phyloP scores from a whole-genome alignment of 2,113 vertebrate species.

The Lanius ludovicianus region DNA sequence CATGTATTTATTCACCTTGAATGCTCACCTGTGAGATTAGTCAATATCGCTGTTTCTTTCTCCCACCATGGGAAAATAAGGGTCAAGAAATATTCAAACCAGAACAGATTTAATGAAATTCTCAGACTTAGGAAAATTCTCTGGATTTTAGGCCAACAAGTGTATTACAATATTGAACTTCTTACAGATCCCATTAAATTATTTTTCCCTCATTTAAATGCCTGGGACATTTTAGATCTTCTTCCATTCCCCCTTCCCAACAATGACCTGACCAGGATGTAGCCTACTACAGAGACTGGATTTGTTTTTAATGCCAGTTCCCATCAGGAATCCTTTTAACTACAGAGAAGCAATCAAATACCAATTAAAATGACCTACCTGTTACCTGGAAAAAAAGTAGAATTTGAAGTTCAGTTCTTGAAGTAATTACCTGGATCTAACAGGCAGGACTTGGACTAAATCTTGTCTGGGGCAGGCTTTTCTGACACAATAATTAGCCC shows the following conservation, averaged over 20 bases:
- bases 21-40: neutral
- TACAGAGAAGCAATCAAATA: neutral
- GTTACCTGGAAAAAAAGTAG: neutral
- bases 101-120: neutral
- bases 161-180: neutral
- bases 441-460: neutral
- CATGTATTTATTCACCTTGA: neutral
- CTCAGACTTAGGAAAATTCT: neutral
- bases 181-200: neutral
- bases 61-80: neutral
- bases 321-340: neutral
- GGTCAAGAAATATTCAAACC: neutral
- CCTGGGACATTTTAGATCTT: neutral
- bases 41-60: neutral
- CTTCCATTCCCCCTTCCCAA: neutral
- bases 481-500: neutral
- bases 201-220: neutral
- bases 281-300: neutral
- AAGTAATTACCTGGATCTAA: neutral
- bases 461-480: neutral
- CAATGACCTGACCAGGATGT: neutral
- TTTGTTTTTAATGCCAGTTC: conserved; percentile 13
- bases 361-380: neutral
- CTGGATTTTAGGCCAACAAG: neutral
- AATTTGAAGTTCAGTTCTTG: neutral